phyloP scores from a whole-genome alignment of 2,888 invertebrate genomes.

The Drosophila antonietae region DNA sequence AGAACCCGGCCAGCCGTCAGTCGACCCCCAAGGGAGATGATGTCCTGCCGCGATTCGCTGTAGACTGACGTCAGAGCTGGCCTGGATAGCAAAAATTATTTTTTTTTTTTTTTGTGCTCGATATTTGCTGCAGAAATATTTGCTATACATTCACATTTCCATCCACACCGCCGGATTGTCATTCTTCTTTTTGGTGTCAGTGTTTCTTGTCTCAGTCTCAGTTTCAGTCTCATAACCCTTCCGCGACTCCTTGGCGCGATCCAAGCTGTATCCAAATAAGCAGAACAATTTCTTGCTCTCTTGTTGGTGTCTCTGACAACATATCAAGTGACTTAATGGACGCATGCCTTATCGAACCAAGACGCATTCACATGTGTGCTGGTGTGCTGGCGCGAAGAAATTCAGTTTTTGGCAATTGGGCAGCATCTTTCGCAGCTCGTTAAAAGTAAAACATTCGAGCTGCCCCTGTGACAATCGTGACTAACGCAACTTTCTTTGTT shows the following conservation, averaged over 20 bases:
- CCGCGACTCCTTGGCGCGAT: conserved; percentile 19
- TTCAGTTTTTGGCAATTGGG: conserved; percentile 49
- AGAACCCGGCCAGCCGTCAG: conserved; percentile 35
- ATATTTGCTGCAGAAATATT: conserved; percentile 52
- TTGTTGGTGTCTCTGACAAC: conserved; percentile 22
- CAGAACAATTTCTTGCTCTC: conserved; percentile 10
- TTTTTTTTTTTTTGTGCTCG: conserved; percentile 62
- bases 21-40: conserved; percentile 61
- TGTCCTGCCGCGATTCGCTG: conserved; percentile 64
- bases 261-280: conserved; percentile 35
- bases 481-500: conserved; percentile 62
- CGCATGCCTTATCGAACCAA: conserved; percentile 8
- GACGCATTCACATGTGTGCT: conserved; percentile 39
- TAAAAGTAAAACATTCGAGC: conserved; percentile 41
- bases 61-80: conserved; percentile 50
- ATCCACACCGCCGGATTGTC: background rate
- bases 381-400: conserved; percentile 15
- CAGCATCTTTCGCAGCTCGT: conserved; percentile 68
- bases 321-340: conserved; percentile 53
- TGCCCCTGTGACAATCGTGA: conserved; percentile 44
- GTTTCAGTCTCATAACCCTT: conserved; percentile 4
- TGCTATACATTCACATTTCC: conserved; percentile 48
- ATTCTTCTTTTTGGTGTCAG: background rate
- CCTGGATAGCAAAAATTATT: conserved; percentile 52
- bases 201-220: background rate